Conservation (phyloP, 2,888 invertebrate species). For the Netelia fuscicornis region DNA sequence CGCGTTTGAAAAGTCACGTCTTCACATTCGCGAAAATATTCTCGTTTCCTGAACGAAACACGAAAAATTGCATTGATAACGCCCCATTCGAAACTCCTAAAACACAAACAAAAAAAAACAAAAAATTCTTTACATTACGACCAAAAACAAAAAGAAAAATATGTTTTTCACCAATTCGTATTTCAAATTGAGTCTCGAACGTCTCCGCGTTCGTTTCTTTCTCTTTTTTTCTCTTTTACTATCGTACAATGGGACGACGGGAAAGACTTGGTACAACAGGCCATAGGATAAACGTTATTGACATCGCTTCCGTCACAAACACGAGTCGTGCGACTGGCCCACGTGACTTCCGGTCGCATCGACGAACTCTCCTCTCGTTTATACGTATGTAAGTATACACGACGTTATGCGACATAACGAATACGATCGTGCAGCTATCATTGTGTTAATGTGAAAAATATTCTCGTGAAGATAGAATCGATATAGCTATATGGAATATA, state of each 20-base stretch:
- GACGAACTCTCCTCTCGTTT: conserved; percentile 35
- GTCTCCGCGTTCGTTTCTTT: neutral
- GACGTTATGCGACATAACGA: conserved; percentile 1
- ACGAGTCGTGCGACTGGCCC: conserved; percentile 74
- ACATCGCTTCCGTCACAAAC: conserved; percentile 65
- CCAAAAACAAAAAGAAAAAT: no score
- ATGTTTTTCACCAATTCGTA: no score
- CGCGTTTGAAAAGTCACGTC: no score
- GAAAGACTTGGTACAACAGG: neutral
- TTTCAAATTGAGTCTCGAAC: no score
- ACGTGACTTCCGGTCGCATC: conserved; percentile 81
- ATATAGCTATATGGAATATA: neutral
- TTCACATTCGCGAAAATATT: no score
- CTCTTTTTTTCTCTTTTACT: neutral
- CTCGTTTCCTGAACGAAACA: no score
- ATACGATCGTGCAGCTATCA: conserved; percentile 24
- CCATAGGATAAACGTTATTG: conserved; percentile 51
- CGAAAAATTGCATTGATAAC: no score
- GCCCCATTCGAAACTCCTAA: no score
- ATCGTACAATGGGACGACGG: neutral
- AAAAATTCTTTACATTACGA: no score
- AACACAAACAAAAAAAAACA: no score
- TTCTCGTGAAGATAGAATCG: neutral
- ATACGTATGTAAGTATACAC: neutral
- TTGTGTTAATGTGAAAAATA: conserved; percentile 40